Conservation (phyloP, 2,888 invertebrate species). For the Torymus texanus region DNA sequence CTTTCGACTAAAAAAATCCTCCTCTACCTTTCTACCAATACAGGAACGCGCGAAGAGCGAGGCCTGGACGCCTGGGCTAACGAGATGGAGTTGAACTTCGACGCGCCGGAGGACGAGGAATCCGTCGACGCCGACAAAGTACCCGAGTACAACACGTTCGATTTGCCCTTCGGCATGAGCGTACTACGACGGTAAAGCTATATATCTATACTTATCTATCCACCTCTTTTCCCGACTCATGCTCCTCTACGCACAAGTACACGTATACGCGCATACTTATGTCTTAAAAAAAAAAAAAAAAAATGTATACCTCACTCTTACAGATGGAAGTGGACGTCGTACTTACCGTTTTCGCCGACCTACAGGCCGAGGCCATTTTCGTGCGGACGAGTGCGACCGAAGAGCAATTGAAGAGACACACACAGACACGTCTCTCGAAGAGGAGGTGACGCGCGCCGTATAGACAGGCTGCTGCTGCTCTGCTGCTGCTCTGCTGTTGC, state of each 20-base stretch:
- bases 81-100: slow-evolving; percentile 79
- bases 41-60: slow-evolving; percentile 85
- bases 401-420: slow-evolving; percentile 52
- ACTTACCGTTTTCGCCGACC: slow-evolving; percentile 84
- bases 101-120: slow-evolving; percentile 69
- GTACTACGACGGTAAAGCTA: slow-evolving; percentile 78
- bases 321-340: slow-evolving; percentile 83
- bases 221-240: too few species aligned
- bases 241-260: too few species aligned
- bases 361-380: slow-evolving; percentile 73
- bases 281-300: neutral
- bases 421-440: slow-evolving; percentile 8
- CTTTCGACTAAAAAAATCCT: too few species aligned
- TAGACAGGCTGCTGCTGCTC: slow-evolving; percentile 4
- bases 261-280: too few species aligned
- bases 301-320: slow-evolving; percentile 33
- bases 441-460: too few species aligned
- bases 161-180: slow-evolving; percentile 84
- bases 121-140: slow-evolving; percentile 66
- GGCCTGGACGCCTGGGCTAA: slow-evolving; percentile 85
- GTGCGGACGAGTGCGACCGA: slow-evolving; percentile 52
- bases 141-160: slow-evolving; percentile 79
- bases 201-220: neutral
- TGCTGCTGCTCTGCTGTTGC: slow-evolving; percentile 24
- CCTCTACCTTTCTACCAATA: too few species aligned